Evolutionary conservation across 30 jellyfish, hydroid and myxozoan genomes (phyloP).

Genomic region (Mastigias papua): DNA sequence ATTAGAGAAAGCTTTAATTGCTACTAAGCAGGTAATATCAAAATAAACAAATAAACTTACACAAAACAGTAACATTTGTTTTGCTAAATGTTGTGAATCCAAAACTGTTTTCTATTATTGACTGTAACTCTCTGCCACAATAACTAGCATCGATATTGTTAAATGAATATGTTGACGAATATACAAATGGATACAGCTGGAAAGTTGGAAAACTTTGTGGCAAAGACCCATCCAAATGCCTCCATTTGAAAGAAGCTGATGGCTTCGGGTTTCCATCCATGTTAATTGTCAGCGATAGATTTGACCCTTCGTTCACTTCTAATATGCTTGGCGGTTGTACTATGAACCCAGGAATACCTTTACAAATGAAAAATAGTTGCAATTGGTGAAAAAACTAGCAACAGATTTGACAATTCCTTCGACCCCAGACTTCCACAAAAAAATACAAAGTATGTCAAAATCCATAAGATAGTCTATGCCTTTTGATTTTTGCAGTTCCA

Average conservation of each 20-base stretch:
- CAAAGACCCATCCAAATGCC: neutral
- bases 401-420: too few species aligned
- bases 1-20: too few species aligned
- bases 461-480: too few species aligned
- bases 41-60: neutral
- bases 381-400: too few species aligned
- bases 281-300: neutral
- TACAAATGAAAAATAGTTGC: too few species aligned
- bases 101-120: neutral
- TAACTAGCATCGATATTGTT: conserved; percentile 3
- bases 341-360: conserved; percentile 11
- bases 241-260: conserved; percentile 9
- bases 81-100: neutral
- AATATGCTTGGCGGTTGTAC: neutral
- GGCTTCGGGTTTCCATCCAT: conserved; percentile 39
- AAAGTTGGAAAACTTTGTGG: neutral
- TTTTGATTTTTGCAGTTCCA: too few species aligned
- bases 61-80: conserved; percentile 22
- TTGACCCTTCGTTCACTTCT: neutral
- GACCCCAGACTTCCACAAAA: too few species aligned
- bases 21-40: too few species aligned
- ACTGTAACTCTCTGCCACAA: conserved; percentile 4
- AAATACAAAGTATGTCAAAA: too few species aligned
- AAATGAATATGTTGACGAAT: neutral
- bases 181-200: neutral